A percentile compares a stretch with the other conserved stretches of the same genome.
Evolutionary conservation across 2,888 invertebrate genomes (phyloP).

Genomic region (Heteropelma amictum): DNA sequence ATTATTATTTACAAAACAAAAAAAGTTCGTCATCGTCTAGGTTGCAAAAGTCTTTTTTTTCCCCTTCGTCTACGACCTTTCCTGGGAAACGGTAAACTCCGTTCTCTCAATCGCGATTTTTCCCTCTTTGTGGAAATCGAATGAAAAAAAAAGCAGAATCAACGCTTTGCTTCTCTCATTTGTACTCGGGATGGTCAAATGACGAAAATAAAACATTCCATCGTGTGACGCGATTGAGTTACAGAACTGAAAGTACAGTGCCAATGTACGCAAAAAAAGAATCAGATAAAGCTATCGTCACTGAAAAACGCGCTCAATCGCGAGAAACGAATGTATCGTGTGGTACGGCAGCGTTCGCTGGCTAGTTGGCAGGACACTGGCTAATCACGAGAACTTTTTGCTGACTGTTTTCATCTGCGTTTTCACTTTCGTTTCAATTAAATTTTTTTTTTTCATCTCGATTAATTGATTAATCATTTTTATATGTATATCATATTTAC

Average conservation of each 20-base stretch:
- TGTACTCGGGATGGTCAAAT: conserved; percentile 9
- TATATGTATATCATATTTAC: conserved; percentile 41
- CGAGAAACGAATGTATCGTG: conserved; percentile 54
- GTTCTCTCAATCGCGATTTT: conserved; percentile 50
- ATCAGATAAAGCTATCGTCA: conserved; percentile 39
- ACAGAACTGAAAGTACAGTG: conserved; percentile 46
- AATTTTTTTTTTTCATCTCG: background rate
- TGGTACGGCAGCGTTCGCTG: conserved; percentile 66
- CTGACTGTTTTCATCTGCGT: conserved; percentile 30
- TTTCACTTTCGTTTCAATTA: background rate
- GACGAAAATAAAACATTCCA: conserved; percentile 7
- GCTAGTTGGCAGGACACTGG: conserved; percentile 62
- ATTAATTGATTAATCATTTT: conserved; percentile 3
- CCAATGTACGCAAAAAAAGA: conserved; percentile 46
- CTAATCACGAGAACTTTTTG: conserved; percentile 45
- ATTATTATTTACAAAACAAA: conserved; percentile 53
- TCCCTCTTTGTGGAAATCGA: conserved; percentile 25
- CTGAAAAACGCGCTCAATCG: conserved; percentile 30
- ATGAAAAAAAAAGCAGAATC: background rate
- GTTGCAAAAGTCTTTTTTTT: conserved; percentile 55
- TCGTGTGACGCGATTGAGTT: conserved; percentile 46
- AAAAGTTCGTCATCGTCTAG: conserved; percentile 41
- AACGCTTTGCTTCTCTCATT: background rate
- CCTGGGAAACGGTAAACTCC: conserved; percentile 68
- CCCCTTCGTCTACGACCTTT: conserved; percentile 49